Conservation (phyloP, 2,113 vertebrate genomes). For the Neotragus moschatus region DNA sequence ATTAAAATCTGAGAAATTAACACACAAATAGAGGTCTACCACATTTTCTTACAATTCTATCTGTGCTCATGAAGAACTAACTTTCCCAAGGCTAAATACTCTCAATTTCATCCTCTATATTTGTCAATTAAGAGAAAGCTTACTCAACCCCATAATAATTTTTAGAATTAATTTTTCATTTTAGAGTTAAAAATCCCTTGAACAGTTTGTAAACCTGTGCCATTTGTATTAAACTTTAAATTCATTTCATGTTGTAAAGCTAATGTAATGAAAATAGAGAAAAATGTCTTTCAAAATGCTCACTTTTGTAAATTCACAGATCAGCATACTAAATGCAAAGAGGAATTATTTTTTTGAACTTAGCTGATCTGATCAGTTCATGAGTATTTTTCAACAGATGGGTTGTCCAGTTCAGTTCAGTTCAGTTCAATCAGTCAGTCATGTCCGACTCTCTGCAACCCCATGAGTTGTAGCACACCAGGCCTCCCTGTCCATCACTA, state of each 20-base stretch:
- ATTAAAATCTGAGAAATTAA: conserved; percentile 2
- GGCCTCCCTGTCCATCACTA: no score
- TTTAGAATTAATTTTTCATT: not conserved
- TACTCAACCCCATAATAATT: not conserved
- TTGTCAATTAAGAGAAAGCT: not conserved
- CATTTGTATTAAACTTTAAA: not conserved
- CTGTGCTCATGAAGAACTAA: not conserved
- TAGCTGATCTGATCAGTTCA: not conserved
- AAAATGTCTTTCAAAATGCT: not conserved
- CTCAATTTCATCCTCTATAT: not conserved
- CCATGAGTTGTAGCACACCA: no score
- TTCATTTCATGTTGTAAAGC: not conserved
- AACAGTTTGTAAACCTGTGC: not conserved
- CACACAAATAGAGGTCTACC: not conserved
- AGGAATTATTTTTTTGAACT: not conserved
- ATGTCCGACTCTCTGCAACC: no score
- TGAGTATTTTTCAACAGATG: not conserved
- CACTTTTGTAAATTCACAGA: not conserved
- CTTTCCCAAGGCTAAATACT: not conserved
- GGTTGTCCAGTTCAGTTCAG: not conserved
- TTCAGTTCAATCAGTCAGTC: no score
- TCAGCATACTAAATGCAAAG: not conserved
- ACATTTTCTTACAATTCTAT: not conserved
- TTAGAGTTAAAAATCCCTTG: not conserved
- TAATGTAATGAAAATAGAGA: not conserved